Evolutionary conservation across 2,113 vertebrate species (phyloP).

Genomic region (Thunnus maccoyii): DNA sequence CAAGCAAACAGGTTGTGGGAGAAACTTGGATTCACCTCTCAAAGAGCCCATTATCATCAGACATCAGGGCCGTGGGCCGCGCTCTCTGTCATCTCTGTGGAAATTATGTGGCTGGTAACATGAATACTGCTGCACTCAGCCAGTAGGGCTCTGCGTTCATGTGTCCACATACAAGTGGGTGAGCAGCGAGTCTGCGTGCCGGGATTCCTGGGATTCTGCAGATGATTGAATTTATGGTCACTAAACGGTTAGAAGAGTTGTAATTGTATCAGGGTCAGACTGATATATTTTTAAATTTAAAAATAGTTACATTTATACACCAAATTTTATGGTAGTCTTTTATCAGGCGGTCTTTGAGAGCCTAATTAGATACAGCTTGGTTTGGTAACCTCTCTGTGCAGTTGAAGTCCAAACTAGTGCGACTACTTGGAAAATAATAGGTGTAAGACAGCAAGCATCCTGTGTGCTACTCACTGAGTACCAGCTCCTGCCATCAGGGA

Average conservation of each 20-base stretch:
- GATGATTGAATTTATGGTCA: slow-evolving; percentile 26
- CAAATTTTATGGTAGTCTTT: too few species aligned
- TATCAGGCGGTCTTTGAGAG: too few species aligned
- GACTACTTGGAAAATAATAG: too few species aligned
- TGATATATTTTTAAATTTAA: too few species aligned
- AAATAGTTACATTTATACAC: too few species aligned
- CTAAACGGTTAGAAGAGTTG: neutral
- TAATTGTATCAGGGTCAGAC: neutral
- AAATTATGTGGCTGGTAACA: slow-evolving; percentile 51
- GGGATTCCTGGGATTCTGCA: slow-evolving; percentile 70
- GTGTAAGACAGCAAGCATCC: too few species aligned
- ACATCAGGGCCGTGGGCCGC: slow-evolving; percentile 47
- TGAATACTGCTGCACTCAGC: slow-evolving; percentile 10
- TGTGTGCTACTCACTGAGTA: too few species aligned
- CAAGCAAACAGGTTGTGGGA: slow-evolving; percentile 62
- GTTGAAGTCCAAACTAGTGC: too few species aligned
- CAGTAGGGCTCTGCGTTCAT: slow-evolving; percentile 6
- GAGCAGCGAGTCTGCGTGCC: slow-evolving; percentile 6
- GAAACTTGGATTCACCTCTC: slow-evolving; percentile 62
- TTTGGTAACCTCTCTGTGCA: too few species aligned
- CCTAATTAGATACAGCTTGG: too few species aligned
- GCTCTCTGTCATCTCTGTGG: slow-evolving; percentile 47
- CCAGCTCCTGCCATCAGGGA: too few species aligned
- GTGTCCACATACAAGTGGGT: slow-evolving; percentile 50
- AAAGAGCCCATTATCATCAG: slow-evolving; percentile 73